A percentile compares a stretch with the other conserved stretches of the same genome.
phyloP scores from a whole-genome alignment of 2,888 invertebrate genomes.

The Pasiphila rectangulata region DNA sequence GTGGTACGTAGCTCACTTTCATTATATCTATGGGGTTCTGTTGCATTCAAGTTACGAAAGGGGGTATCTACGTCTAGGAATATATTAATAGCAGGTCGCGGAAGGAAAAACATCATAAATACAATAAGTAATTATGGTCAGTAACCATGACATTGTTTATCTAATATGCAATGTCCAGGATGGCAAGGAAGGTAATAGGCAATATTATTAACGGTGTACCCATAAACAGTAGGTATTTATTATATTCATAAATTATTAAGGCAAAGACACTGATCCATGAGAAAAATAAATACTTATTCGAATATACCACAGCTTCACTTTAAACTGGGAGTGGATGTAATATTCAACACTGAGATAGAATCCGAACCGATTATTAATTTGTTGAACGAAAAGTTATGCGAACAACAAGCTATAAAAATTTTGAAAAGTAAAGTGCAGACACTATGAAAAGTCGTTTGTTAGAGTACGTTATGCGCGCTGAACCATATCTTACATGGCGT shows the following conservation, averaged over 20 bases:
- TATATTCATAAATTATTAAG: no score
- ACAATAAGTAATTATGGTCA: background rate
- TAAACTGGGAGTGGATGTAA: no score
- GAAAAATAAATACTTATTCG: no score
- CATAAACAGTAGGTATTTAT: no score
- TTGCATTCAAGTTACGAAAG: slow-evolving; percentile 5
- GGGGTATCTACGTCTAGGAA: background rate
- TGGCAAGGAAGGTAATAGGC: background rate
- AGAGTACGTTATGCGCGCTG: slow-evolving; percentile 67
- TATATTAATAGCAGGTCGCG: background rate
- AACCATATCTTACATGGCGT: slow-evolving; percentile 66
- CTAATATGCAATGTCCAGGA: no score
- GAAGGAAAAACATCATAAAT: slow-evolving; percentile 2
- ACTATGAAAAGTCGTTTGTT: slow-evolving; percentile 30
- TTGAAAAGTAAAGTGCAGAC: slow-evolving; percentile 21
- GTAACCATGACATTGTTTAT: slow-evolving; percentile 4
- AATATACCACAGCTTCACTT: no score
- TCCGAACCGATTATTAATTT: no score
- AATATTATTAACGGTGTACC: no score
- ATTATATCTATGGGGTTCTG: no score
- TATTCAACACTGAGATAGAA: no score
- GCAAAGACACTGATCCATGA: no score
- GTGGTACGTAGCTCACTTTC: no score
- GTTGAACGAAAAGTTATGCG: background rate
- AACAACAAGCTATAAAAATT: background rate